phyloP scores from a whole-genome alignment of 2,888 invertebrate species.

The Meliscaeva auricollis region DNA sequence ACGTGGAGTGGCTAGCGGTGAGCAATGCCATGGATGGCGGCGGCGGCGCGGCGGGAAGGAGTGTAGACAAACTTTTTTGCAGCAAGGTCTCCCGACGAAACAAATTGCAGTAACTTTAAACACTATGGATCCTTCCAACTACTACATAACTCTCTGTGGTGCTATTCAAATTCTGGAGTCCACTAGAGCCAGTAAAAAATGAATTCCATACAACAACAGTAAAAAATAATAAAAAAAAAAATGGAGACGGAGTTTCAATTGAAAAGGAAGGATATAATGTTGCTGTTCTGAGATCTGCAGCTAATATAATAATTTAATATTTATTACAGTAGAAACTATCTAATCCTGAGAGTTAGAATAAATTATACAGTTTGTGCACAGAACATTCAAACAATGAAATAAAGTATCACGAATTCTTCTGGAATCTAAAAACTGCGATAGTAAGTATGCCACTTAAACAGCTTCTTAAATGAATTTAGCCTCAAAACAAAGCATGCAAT shows the following conservation, averaged over 20 bases:
- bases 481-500: too few species aligned
- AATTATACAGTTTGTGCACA: too few species aligned
- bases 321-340: not conserved
- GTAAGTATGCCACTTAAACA: too few species aligned
- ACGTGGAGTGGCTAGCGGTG: not conserved
- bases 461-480: too few species aligned
- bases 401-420: too few species aligned
- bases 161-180: conserved; percentile 51
- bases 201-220: conserved; percentile 16
- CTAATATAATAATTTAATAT: conserved; percentile 54
- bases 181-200: conserved; percentile 33
- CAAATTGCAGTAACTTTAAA: conserved; percentile 47
- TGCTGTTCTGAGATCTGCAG: conserved; percentile 30
- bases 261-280: conserved; percentile 49
- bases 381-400: too few species aligned
- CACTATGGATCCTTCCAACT: conserved; percentile 32
- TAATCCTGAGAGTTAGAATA: not conserved
- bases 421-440: too few species aligned
- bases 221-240: conserved; percentile 18
- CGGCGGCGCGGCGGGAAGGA: not conserved
- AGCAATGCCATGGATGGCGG: not conserved
- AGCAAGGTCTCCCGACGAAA: conserved; percentile 39
- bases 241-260: conserved; percentile 39
- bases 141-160: conserved; percentile 39
- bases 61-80: conserved; percentile 53